A percentile compares a stretch with the other conserved stretches of the same genome.
Evolutionary conservation across 2,797 vertebrate species (phyloP).

Genomic region (Poecilia wingei): DNA sequence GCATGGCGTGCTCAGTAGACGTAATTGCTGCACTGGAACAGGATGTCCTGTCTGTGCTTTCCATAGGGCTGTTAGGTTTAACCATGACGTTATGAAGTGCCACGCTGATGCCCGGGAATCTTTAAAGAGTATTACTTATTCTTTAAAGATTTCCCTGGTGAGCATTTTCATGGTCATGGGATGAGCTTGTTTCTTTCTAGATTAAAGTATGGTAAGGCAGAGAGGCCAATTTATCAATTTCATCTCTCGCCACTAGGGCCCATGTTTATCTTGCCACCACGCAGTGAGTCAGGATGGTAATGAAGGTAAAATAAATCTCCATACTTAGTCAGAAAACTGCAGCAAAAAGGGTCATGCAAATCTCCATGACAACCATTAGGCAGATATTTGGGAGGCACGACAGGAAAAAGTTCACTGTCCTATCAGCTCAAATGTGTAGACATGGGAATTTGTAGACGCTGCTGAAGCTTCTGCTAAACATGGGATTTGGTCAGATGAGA

Average conservation of each 20-base stretch:
- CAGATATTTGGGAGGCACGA: not conserved
- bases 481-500: not conserved
- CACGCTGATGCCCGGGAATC: not conserved
- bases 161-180: not conserved
- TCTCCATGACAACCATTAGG: not conserved
- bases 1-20: conserved; percentile 44
- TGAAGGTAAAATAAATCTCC: not conserved
- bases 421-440: not conserved
- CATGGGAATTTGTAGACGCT: not conserved
- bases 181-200: not conserved
- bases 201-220: not conserved
- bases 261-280: not conserved
- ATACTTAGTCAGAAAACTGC: not conserved
- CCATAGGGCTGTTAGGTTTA: conserved; percentile 23
- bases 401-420: not conserved
- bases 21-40: conserved; percentile 55
- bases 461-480: not conserved
- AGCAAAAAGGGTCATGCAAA: not conserved
- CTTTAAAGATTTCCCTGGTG: conserved; percentile 9
- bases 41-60: conserved; percentile 68
- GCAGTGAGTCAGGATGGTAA: not conserved
- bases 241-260: not conserved
- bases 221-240: not conserved
- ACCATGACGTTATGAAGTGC: conserved; percentile 8
- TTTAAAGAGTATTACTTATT: not conserved